These are phyloP conservation scores for Neoitamus cyanurus DNA, from an alignment of 2,888 invertebrate genomes.

Conservation along the genomic window DNA sequence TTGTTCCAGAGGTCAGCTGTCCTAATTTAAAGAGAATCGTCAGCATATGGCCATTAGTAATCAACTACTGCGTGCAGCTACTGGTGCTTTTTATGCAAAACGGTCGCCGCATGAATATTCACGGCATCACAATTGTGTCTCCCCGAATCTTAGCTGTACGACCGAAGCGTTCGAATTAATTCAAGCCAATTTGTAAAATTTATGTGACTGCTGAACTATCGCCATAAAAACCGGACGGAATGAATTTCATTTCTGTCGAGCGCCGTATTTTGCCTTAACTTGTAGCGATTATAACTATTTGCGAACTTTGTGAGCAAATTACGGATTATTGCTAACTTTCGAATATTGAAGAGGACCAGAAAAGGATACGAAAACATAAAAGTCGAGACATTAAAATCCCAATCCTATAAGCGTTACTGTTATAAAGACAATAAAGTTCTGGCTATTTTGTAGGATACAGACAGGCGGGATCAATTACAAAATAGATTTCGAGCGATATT, in stretches of 20 bases:
- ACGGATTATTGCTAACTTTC: neutral
- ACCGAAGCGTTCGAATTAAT: neutral
- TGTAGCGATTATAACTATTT: no score
- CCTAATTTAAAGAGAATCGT: neutral
- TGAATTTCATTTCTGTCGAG: neutral
- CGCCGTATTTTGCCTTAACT: neutral
- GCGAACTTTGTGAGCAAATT: neutral
- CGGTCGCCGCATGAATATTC: neutral
- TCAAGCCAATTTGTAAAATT: constrained; percentile 1
- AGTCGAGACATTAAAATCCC: neutral
- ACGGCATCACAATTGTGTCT: neutral
- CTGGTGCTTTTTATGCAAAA: neutral
- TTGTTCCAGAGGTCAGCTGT: constrained; percentile 7
- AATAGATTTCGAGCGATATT: no score
- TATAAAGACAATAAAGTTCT: neutral
- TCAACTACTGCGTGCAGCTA: neutral
- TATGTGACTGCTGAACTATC: constrained; percentile 1
- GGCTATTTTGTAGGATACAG: neutral
- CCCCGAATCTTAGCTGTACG: neutral
- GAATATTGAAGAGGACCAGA: neutral
- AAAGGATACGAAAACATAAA: neutral
- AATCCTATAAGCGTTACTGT: neutral
- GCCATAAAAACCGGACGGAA: neutral
- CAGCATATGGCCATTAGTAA: neutral
- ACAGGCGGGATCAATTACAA: neutral